Evolutionary conservation across 2,888 invertebrate genomes (phyloP).

Genomic region (Spisula solida): DNA sequence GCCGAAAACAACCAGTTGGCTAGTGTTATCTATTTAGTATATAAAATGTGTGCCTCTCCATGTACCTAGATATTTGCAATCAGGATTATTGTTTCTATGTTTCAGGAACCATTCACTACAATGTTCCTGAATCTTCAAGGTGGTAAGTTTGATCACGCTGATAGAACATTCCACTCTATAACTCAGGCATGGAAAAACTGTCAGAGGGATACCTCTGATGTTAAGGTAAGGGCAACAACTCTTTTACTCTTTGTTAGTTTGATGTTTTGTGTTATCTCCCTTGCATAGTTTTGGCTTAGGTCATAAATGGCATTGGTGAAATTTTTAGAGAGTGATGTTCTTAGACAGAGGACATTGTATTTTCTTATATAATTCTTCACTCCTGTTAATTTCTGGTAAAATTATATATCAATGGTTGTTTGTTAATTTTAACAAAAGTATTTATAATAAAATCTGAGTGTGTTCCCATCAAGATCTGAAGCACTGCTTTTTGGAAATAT

Average conservation of each 20-base stretch:
- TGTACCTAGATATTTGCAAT: too few relatives aligned
- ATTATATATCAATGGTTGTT: too few relatives aligned
- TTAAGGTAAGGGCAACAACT: conserved; percentile 91
- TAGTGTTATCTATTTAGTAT: too few relatives aligned
- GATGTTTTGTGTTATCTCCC: not conserved
- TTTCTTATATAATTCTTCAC: not conserved
- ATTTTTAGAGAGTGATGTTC: not conserved
- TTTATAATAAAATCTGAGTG: too few relatives aligned
- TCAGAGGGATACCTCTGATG: conserved; percentile 99
- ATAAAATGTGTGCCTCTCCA: too few relatives aligned
- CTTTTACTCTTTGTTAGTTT: not conserved
- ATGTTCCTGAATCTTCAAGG: conserved; percentile 99
- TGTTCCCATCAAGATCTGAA: too few relatives aligned
- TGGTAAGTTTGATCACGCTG: conserved; percentile 99
- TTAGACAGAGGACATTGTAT: not conserved
- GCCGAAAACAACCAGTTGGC: too few relatives aligned
- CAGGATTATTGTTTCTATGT: conserved; percentile 53
- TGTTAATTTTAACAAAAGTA: too few relatives aligned
- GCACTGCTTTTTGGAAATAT: too few relatives aligned
- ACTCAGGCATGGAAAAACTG: conserved; percentile 99
- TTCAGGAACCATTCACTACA: conserved; percentile 99
- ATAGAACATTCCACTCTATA: conserved; percentile 97
- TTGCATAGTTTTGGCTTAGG: not conserved
- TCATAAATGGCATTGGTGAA: not conserved
- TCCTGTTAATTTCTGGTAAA: too few relatives aligned